A percentile compares a stretch with the other conserved stretches of the same genome.
Conservation (phyloP, 2,888 invertebrate genomes). For the Microctonus aethiopoides region DNA sequence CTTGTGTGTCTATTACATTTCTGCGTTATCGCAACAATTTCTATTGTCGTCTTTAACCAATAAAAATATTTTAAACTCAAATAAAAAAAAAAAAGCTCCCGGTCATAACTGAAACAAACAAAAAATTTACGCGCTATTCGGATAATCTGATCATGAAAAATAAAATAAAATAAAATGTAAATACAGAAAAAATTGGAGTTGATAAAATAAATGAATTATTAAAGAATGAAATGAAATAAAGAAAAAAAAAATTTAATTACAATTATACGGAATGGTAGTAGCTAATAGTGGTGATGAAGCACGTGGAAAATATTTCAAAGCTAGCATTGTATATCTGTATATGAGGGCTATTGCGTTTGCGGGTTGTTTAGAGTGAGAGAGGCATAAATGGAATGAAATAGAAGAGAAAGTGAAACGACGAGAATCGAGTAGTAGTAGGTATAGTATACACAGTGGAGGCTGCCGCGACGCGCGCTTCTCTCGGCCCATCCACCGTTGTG, state of each 20-base stretch:
- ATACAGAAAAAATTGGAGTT: neutral
- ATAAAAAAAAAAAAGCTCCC: neutral
- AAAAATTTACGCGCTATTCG: neutral
- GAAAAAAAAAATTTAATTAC: neutral
- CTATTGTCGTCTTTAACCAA: conserved; percentile 8
- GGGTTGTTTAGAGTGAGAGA: conserved; percentile 58
- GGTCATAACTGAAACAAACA: neutral
- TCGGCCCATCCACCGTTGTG: conserved; percentile 38
- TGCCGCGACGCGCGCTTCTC: conserved; percentile 63
- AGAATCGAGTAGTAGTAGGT: conserved; percentile 19
- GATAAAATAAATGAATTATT: too few relatives aligned
- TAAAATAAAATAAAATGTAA: neutral
- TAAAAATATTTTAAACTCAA: neutral
- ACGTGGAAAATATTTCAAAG: neutral
- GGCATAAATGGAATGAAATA: conserved; percentile 37
- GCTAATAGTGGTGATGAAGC: neutral
- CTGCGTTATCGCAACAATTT: conserved; percentile 6
- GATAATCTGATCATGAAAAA: neutral
- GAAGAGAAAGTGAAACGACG: conserved; percentile 29
- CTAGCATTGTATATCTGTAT: neutral
- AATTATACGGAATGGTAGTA: too few relatives aligned
- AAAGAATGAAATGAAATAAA: neutral
- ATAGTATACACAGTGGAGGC: conserved; percentile 18
- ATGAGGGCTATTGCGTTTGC: neutral
- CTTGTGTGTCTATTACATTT: conserved; percentile 13